Base-by-base conservation (phyloP, 2,113 vertebrate species). In the Puffinus mauretanicus region DNA sequence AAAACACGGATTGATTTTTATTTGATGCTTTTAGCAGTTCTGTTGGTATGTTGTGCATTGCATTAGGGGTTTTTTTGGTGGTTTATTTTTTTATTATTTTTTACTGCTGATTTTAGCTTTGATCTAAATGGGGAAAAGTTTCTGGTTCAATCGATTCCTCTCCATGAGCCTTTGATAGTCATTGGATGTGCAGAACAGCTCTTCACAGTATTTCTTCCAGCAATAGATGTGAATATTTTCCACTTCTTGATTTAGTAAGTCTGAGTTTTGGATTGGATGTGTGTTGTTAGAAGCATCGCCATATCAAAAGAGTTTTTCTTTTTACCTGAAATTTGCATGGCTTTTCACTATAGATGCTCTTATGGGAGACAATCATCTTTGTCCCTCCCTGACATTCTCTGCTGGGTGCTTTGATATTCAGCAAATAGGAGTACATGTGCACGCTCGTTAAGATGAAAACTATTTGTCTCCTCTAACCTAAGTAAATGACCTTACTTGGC, bases 21-120 rank as follows among this genome's bases (percentile, higher is more conserved):
- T 94, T 82, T 60, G 20, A 77, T 71, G 58, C 25, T 96, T 95
- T 94, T 60, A 96, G 61, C 38, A 91, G 26, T 72, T 97, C 46
- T 91, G 5, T 79, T 89, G 66, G 8, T 60, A 4, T 47, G 16
- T 81, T 93, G 25, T 86, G 82, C 27, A 30, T 66, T 81, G 34
- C 49, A 88, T 85, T 84, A 82, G 60, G 6, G 86, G 34, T 5
- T 83, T 44, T 9, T 81, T 90, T 26, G 8, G 26, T 30, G 5
- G 77, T 30, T 5, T 13, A 46, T 64, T 20, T 38, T 51, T 93
- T 29, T 36, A 38, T 62, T 26, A 26, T 20, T 77, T 72, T 55
- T 81, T 86, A 70, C 40, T 67, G 34, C 51, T 75, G 30, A n/a
- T 94, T 90, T 94, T 71, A 82, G 8, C 78, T 96, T 95, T 97